Conservation (phyloP, 2,113 vertebrate species). For the Ornithorhynchus anatinus region DNA sequence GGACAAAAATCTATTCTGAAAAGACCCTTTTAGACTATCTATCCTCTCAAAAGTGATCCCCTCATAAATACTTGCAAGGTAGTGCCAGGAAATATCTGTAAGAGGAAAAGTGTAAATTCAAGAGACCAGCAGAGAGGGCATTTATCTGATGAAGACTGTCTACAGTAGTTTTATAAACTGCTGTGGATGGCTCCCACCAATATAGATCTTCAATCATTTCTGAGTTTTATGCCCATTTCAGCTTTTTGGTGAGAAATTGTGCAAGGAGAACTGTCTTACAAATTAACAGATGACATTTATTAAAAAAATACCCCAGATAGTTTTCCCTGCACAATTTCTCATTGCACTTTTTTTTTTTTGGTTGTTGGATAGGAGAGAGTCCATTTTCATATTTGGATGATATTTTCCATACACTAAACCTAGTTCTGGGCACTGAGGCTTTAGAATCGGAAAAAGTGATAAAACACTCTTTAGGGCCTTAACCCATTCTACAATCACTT, state of each 20-base stretch:
- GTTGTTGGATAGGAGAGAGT: neutral
- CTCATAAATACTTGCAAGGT: no score
- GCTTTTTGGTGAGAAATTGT: no score
- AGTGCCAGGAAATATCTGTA: no score
- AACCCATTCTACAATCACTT: neutral
- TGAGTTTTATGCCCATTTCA: neutral
- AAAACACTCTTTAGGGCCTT: neutral
- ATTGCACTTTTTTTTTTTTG: neutral
- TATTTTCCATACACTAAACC: neutral
- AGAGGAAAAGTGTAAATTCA: neutral
- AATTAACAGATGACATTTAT: neutral
- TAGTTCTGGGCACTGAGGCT: neutral
- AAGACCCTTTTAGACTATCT: neutral
- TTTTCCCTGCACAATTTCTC: neutral
- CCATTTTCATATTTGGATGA: neutral
- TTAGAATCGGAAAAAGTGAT: neutral
- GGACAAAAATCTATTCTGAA: no score
- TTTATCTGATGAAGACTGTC: neutral
- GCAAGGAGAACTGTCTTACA: no score
- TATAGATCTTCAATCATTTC: neutral
- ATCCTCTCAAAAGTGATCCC: no score
- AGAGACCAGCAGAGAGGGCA: neutral
- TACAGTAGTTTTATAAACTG: neutral
- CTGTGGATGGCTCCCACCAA: accelerated
- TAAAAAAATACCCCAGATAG: neutral